Conservation (phyloP, 2,888 invertebrate species). For the Calliopum simillimum region DNA sequence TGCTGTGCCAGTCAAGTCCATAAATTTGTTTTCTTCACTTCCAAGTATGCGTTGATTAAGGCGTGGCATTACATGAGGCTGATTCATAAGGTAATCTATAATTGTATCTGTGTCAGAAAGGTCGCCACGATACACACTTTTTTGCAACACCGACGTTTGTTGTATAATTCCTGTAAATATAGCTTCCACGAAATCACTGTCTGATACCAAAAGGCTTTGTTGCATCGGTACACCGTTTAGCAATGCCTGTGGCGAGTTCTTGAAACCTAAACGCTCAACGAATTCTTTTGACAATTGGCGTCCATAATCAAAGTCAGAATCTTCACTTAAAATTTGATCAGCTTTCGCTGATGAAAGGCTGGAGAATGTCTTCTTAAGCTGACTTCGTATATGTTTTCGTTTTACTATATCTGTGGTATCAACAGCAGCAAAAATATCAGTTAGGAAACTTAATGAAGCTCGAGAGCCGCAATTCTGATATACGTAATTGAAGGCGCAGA, state of each 20-base stretch:
- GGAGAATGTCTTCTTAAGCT: conserved; percentile 71
- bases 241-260: conserved; percentile 81
- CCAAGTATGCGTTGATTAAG: conserved; percentile 88
- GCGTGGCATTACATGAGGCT: conserved; percentile 90
- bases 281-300: conserved; percentile 84
- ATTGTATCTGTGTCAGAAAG: conserved; percentile 84
- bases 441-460: conserved; percentile 86
- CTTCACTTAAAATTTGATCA: conserved; percentile 85
- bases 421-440: conserved; percentile 75
- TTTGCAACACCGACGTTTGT: conserved; percentile 87
- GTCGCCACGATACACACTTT: conserved; percentile 89
- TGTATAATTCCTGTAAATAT: conserved; percentile 88
- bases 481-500: conserved; percentile 92
- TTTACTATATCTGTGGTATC: conserved; percentile 70
- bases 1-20: conserved; percentile 76
- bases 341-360: conserved; percentile 73
- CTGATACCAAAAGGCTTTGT: conserved; percentile 76
- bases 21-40: conserved; percentile 76
- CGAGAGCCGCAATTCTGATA: conserved; percentile 80
- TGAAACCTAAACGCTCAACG: conserved; percentile 79
- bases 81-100: conserved; percentile 90
- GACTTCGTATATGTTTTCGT: conserved; percentile 77
- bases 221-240: conserved; percentile 92
- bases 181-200: conserved; percentile 89
- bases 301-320: conserved; percentile 93